A percentile compares a stretch with the other conserved stretches of the same genome.
Evolutionary conservation across 2,888 invertebrate species (phyloP).

Genomic region (Catocala nupta): DNA sequence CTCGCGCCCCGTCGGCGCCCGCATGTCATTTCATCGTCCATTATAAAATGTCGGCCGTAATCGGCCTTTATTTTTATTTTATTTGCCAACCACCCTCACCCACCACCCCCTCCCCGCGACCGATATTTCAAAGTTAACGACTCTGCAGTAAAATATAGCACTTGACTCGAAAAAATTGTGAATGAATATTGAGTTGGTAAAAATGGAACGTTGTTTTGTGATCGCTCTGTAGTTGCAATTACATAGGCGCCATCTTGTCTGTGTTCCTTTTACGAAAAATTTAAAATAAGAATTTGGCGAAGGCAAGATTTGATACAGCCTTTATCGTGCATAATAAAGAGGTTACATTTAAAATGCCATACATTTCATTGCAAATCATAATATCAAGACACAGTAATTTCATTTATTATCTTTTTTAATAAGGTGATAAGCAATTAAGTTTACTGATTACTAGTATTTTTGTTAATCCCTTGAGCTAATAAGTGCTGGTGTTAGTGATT

Average conservation of each 20-base stretch:
- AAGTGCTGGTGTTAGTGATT: too few relatives aligned
- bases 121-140: slow-evolving; percentile 87
- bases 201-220: slow-evolving; percentile 59
- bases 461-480: too few relatives aligned
- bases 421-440: too few relatives aligned
- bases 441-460: too few relatives aligned
- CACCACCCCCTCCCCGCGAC: slow-evolving; percentile 59
- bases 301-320: background rate
- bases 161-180: slow-evolving; percentile 76
- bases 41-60: slow-evolving; percentile 86
- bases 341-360: too few relatives aligned
- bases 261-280: slow-evolving; percentile 29
- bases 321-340: too few relatives aligned
- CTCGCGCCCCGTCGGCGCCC: slow-evolving; percentile 77
- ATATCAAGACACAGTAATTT: too few relatives aligned
- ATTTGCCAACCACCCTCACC: slow-evolving; percentile 74
- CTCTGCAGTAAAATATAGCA: slow-evolving; percentile 82
- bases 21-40: slow-evolving; percentile 85
- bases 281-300: background rate
- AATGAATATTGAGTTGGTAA: slow-evolving; percentile 70
- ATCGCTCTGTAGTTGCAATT: slow-evolving; percentile 51
- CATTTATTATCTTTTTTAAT: too few relatives aligned
- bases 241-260: slow-evolving; percentile 50
- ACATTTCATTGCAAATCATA: too few relatives aligned
- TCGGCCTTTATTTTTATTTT: slow-evolving; percentile 86